Evolutionary conservation across 2,888 invertebrate genomes (phyloP).

Genomic region (Rutpela maculata): DNA sequence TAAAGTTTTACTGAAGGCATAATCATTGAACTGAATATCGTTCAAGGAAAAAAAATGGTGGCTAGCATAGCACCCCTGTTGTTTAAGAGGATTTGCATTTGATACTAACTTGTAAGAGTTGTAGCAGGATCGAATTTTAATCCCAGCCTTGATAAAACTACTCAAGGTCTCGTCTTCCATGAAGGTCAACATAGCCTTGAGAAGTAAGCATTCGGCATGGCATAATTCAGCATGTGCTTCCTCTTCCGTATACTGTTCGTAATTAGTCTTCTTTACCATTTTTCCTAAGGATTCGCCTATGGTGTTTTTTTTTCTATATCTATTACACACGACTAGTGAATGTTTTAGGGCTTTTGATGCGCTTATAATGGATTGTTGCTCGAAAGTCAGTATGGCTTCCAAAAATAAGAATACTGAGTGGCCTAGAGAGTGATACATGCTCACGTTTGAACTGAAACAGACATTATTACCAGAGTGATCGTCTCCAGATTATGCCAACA

Average conservation of each 20-base stretch:
- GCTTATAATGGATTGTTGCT: slow-evolving; percentile 84
- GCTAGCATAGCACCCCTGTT: too few relatives aligned
- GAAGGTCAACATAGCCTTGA: slow-evolving; percentile 93
- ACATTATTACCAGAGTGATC: too few relatives aligned
- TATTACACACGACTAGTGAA: slow-evolving; percentile 87
- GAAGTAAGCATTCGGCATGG: slow-evolving; percentile 92
- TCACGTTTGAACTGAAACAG: slow-evolving; percentile 81
- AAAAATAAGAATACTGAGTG: slow-evolving; percentile 91
- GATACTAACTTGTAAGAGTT: slow-evolving; percentile 89
- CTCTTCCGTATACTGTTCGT: slow-evolving; percentile 84
- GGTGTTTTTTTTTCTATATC: slow-evolving; percentile 81
- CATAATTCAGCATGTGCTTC: slow-evolving; percentile 97
- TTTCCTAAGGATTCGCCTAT: slow-evolving; percentile 89
- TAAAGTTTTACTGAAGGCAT: too few relatives aligned
- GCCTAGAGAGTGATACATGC: slow-evolving; percentile 95
- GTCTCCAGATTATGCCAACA: too few relatives aligned
- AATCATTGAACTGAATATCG: too few relatives aligned
- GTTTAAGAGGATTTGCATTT: too few relatives aligned
- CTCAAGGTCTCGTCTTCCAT: slow-evolving; percentile 96
- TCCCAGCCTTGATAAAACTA: slow-evolving; percentile 93
- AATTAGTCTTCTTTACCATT: slow-evolving; percentile 86
- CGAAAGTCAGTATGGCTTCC: slow-evolving; percentile 95
- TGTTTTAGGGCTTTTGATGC: slow-evolving; percentile 86
- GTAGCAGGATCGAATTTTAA: slow-evolving; percentile 94
- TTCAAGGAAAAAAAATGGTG: too few relatives aligned